These are phyloP conservation scores for Drosophila niveifrons DNA, from an alignment of 2,888 invertebrate genomes.

Conservation along the genomic window DNA sequence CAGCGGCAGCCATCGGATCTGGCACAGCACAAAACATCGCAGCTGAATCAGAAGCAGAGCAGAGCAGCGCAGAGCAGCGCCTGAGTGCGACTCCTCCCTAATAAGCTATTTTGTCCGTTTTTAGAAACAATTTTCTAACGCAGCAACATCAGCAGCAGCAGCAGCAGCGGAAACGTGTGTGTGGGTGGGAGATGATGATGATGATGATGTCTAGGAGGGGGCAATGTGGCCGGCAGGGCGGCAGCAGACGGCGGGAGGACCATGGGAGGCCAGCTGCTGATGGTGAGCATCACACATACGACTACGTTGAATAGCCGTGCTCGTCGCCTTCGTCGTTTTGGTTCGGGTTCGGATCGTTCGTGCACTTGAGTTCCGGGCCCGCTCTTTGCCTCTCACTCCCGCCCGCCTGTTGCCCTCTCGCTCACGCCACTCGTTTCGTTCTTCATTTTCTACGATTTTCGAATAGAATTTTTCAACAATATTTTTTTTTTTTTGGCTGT, in stretches of 20 bases:
- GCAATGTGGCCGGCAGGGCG: slow-evolving; percentile 8
- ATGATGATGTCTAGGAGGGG: slow-evolving; percentile 37
- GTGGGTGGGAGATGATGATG: slow-evolving; percentile 62
- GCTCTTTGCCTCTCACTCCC: slow-evolving; percentile 12
- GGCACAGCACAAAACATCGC: slow-evolving; percentile 21
- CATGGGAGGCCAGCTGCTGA: slow-evolving; percentile 72
- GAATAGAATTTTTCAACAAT: slow-evolving; percentile 73
- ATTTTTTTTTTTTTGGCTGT: slow-evolving; percentile 40
- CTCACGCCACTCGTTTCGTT: slow-evolving; percentile 34
- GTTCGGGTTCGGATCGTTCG: slow-evolving; percentile 36
- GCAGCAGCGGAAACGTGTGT: slow-evolving; percentile 47
- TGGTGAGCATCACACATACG: slow-evolving; percentile 59
- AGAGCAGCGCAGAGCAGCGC: slow-evolving; percentile 9
- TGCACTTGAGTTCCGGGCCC: slow-evolving; percentile 72
- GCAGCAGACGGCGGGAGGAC: slow-evolving; percentile 21
- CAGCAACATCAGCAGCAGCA: slow-evolving; percentile 36
- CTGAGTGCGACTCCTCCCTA: slow-evolving; percentile 44
- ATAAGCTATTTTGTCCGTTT: slow-evolving; percentile 74
- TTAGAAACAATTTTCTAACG: slow-evolving; percentile 75
- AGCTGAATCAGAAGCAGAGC: not conserved
- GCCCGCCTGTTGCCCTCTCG: slow-evolving; percentile 1
- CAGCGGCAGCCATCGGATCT: slow-evolving; percentile 45
- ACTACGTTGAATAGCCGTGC: slow-evolving; percentile 61
- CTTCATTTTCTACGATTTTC: slow-evolving; percentile 28
- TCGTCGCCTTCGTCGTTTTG: slow-evolving; percentile 41